These are phyloP conservation scores for Platycheirus rosarum DNA, from an alignment of 2,888 invertebrate genomes.

Conservation along the genomic window DNA sequence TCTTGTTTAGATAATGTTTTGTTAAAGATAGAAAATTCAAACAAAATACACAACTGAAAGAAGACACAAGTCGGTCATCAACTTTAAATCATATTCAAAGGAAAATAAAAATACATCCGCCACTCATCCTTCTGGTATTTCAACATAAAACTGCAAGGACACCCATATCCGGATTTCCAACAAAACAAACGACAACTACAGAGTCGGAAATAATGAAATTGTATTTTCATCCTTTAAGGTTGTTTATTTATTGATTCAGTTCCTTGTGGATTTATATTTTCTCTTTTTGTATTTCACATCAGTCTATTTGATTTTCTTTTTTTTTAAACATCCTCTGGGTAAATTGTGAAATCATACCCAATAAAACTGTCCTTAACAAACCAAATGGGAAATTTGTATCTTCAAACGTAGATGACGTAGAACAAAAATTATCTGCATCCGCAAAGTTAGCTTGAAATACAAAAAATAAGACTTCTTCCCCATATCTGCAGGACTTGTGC, in stretches of 20 bases:
- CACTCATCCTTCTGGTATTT: not conserved
- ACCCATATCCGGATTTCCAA: conserved; percentile 13
- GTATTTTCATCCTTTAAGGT: conserved; percentile 41
- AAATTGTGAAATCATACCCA: conserved; percentile 36
- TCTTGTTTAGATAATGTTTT: too few relatives aligned
- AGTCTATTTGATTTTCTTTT: not conserved
- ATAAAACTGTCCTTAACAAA: conserved; percentile 44
- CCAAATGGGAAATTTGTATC: conserved; percentile 44
- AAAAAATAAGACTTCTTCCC: conserved; percentile 33
- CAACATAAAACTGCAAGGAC: not conserved
- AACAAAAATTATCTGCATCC: conserved; percentile 67
- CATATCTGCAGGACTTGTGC: not conserved
- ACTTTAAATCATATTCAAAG: too few relatives aligned
- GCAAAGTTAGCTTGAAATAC: conserved; percentile 67
- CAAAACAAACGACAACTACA: conserved; percentile 31
- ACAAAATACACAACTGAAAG: too few relatives aligned
- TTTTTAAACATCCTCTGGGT: conserved; percentile 27
- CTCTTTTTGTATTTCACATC: not conserved
- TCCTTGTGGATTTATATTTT: conserved; percentile 51
- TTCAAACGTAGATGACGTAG: conserved; percentile 40
- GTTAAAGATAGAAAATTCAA: too few relatives aligned
- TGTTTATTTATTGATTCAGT: conserved; percentile 66
- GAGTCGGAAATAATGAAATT: conserved; percentile 63
- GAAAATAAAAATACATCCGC: not conserved
- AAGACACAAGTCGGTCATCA: too few relatives aligned